Base-by-base conservation (phyloP, 2,113 vertebrate genomes). In the Myrmecobius fasciatus region DNA sequence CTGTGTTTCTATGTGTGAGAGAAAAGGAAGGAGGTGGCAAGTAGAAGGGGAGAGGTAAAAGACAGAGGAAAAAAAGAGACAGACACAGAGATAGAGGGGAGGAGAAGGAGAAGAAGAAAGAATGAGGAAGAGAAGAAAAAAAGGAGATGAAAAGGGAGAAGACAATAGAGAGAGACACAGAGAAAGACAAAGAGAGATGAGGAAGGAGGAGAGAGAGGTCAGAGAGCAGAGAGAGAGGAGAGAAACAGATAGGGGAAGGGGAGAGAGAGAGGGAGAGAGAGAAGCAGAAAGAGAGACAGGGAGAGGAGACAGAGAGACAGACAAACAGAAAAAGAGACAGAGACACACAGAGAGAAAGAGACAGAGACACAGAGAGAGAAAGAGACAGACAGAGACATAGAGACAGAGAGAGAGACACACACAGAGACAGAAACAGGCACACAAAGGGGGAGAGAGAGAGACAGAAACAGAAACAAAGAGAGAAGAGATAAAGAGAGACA, bases 201-300 rank as follows among this genome's bases (percentile, higher is more conserved):
- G 28, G 67, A 83, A 8, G n/a, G 25, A 36, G 67, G 24, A 25
- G 53, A 53, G 53, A 17, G 20, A 3, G 52, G 0, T 17, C 14
- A 48, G 90, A 25, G 22, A 1, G 91, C 3, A 6, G 89, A 47
- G 52, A n/a, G 6, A 12, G n/a, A n/a, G n/a, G n/a, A n/a, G n/a
- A 31, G 91, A 48, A 53, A 25, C 31, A 14, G 36, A 25, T 75
- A 3, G n/a, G 31, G 53, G 83, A n/a, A 92, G 47, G 47, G 53
- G 89, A 47, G 25, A 28, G 36, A 92, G 52, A 90, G 89, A 94
- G 49, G n/a, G n/a, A n/a, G n/a, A n/a, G n/a, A n/a, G n/a, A n/a
- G n/a, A n/a, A n/a, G n/a, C n/a, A n/a, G n/a, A n/a, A n/a, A 67
- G 26, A 20, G 12, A 10, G 26, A 17, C 0, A 11, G 4, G 46